Evolutionary conservation across 1,140 invertebrate genomes (phyloP).

Genomic region (Pissodes strobi): DNA sequence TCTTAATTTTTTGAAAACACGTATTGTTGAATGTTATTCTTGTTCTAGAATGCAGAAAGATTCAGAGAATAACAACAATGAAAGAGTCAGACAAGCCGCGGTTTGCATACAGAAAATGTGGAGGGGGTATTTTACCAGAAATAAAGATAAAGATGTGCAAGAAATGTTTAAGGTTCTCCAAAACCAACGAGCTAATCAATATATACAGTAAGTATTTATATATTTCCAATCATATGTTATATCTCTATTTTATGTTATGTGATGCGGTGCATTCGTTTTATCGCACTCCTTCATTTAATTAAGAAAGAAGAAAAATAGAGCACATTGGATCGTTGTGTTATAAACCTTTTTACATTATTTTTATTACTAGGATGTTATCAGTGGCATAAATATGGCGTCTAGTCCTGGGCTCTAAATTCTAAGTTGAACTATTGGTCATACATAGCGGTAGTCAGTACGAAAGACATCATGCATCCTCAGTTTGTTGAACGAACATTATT

Average conservation of each 20-base stretch:
- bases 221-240: background rate
- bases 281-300: too few relatives aligned
- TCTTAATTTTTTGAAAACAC: background rate
- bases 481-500: too few relatives aligned
- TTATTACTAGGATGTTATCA: too few relatives aligned
- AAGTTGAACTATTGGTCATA: too few relatives aligned
- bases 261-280: background rate
- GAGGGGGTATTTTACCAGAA: constrained; percentile 82
- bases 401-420: too few relatives aligned
- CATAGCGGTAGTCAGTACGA: too few relatives aligned
- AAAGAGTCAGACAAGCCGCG: constrained; percentile 61
- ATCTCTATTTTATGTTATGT: background rate
- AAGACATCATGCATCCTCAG: too few relatives aligned
- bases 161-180: constrained; percentile 78
- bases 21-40: background rate
- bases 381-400: too few relatives aligned
- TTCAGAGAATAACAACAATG: constrained; percentile 41
- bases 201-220: constrained; percentile 76
- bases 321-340: too few relatives aligned
- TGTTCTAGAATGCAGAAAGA: constrained; percentile 58
- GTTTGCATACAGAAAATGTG: constrained; percentile 85
- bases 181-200: constrained; percentile 78
- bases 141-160: constrained; percentile 74
- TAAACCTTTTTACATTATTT: too few relatives aligned
- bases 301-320: too few relatives aligned